Evolutionary conservation across 1,140 invertebrate species (phyloP).

Genomic region (Drosophila triauraria): DNA sequence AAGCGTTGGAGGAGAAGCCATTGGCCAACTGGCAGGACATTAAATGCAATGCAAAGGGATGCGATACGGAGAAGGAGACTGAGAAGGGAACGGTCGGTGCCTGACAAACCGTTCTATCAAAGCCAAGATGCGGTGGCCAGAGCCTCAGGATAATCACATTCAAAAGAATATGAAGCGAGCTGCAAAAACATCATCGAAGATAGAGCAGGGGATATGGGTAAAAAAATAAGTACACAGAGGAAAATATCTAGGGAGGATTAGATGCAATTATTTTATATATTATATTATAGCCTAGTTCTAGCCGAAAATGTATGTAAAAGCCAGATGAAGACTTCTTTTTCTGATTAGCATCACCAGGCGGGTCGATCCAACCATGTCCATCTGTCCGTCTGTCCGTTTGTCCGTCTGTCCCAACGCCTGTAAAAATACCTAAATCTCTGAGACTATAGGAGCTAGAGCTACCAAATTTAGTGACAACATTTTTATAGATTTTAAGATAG

Average conservation of each 20-base stretch:
- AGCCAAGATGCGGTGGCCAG: constrained; percentile 73
- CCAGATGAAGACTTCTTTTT: too few species aligned
- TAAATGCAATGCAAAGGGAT: constrained; percentile 72
- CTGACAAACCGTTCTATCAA: constrained; percentile 68
- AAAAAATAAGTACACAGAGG: constrained; percentile 9
- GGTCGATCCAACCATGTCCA: too few species aligned
- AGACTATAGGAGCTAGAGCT: neutral
- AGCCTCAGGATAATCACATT: constrained; percentile 81
- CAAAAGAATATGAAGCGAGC: constrained; percentile 80
- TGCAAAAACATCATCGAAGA: constrained; percentile 72
- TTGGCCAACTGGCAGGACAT: constrained; percentile 73
- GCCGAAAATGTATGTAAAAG: neutral
- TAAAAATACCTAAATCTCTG: neutral
- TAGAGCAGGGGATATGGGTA: constrained; percentile 28
- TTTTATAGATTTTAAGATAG: neutral
- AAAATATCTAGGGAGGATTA: neutral
- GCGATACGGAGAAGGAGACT: neutral
- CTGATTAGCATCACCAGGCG: too few species aligned
- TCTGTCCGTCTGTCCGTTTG: too few species aligned
- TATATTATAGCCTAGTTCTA: neutral
- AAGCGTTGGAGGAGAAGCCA: constrained; percentile 39
- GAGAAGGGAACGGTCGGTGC: constrained; percentile 8
- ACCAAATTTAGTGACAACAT: neutral
- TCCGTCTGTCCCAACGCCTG: neutral
- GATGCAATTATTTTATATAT: neutral